A percentile compares a stretch with the other conserved stretches of the same genome.
Conservation (phyloP, 2,888 invertebrate species). For the Thecocarcelia acutangulata region DNA sequence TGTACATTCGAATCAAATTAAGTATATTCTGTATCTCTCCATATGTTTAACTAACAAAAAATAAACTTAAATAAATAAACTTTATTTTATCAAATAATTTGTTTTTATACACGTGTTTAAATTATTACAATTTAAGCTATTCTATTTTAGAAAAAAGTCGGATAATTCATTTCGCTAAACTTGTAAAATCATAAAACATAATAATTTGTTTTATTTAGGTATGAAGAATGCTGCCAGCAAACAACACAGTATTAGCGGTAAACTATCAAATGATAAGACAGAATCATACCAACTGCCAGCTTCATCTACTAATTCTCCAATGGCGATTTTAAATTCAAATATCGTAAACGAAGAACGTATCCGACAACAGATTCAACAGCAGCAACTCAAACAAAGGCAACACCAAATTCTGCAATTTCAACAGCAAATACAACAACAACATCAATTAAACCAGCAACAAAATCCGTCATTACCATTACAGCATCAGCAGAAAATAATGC, state of each 20-base stretch:
- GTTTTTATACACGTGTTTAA: too few relatives aligned
- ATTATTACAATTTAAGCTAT: too few relatives aligned
- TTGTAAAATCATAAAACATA: background rate
- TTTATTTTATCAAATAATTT: too few relatives aligned
- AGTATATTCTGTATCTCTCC: too few relatives aligned
- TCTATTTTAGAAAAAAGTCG: background rate
- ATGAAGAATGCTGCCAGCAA: constrained; percentile 73
- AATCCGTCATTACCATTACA: constrained; percentile 41
- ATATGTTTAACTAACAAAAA: too few relatives aligned
- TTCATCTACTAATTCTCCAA: constrained; percentile 13
- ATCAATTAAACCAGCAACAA: constrained; percentile 56
- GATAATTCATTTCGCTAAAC: background rate
- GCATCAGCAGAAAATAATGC: constrained; percentile 69
- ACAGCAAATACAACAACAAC: constrained; percentile 64
- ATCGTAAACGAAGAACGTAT: constrained; percentile 65
- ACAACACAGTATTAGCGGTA: constrained; percentile 63
- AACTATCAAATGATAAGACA: constrained; percentile 39
- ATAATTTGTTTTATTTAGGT: constrained; percentile 57
- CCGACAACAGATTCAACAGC: constrained; percentile 66
- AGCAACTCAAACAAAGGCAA: constrained; percentile 64
- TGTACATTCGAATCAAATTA: too few relatives aligned
- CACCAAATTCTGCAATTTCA: constrained; percentile 58
- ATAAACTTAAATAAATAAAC: too few relatives aligned
- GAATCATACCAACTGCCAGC: constrained; percentile 1
- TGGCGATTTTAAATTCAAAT: constrained; percentile 57